A percentile compares a stretch with the other conserved stretches of the same genome.
These are phyloP conservation scores for Pterocles burchelli DNA, from an alignment of 2,113 vertebrate species.

Conservation along the genomic window DNA sequence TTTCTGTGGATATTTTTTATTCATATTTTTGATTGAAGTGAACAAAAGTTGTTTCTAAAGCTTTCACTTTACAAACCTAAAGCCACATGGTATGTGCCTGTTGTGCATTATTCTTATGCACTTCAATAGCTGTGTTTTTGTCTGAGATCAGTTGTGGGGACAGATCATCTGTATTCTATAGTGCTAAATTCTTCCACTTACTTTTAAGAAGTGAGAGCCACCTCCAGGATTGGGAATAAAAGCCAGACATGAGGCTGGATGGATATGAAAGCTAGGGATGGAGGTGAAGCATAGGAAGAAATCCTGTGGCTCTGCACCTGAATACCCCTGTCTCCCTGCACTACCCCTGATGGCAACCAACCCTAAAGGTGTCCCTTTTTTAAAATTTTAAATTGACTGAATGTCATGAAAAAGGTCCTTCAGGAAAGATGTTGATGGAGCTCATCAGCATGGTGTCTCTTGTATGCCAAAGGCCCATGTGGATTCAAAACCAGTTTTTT, in stretches of 20 bases:
- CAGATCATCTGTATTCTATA: neutral
- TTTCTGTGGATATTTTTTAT: neutral
- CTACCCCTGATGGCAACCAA: neutral
- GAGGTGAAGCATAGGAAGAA: neutral
- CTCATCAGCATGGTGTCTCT: neutral
- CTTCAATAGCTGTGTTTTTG: neutral
- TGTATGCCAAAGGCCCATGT: neutral
- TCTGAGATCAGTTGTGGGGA: neutral
- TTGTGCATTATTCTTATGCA: neutral
- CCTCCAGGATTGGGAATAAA: neutral
- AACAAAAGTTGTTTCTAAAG: neutral
- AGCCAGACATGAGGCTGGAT: neutral
- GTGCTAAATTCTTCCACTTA: neutral
- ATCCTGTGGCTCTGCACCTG: neutral
- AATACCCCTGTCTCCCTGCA: accelerated
- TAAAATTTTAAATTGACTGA: neutral
- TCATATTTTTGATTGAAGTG: neutral
- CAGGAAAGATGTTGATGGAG: neutral
- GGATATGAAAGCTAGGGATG: neutral
- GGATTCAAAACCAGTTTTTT: neutral
- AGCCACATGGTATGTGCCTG: neutral
- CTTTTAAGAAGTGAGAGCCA: neutral
- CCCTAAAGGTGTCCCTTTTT: neutral
- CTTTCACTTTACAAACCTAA: neutral
- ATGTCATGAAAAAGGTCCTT: neutral